Evolutionary conservation across 1,140 invertebrate genomes (phyloP).

Genomic region (Drosophila sp.): DNA sequence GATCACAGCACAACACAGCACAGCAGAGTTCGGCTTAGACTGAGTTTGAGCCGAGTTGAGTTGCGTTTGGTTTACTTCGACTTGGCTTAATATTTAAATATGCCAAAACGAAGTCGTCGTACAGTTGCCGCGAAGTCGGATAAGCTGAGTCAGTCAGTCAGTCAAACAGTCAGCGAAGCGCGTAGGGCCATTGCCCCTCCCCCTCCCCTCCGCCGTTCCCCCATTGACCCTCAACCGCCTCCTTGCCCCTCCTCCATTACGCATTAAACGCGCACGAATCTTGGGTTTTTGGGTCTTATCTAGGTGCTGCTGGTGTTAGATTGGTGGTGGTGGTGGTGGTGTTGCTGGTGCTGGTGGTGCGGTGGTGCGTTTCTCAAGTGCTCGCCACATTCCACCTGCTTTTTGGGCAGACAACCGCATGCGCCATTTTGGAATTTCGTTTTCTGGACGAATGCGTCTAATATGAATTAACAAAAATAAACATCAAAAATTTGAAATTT

Average conservation of each 20-base stretch:
- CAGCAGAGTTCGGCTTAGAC: slow-evolving; percentile 24
- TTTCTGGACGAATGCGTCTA: slow-evolving; percentile 80
- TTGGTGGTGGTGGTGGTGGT: slow-evolving; percentile 7
- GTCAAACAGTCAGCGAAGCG: slow-evolving; percentile 66
- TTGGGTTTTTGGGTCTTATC: slow-evolving; percentile 51
- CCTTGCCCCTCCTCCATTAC: slow-evolving; percentile 1
- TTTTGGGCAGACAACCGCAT: slow-evolving; percentile 16
- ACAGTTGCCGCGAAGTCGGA: slow-evolving; percentile 60
- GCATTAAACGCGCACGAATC: slow-evolving; percentile 57
- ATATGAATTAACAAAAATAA: slow-evolving; percentile 76
- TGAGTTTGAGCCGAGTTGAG: slow-evolving; percentile 15
- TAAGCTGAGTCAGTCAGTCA: slow-evolving; percentile 51
- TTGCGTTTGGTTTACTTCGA: slow-evolving; percentile 1
- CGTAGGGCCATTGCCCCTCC: slow-evolving; percentile 41
- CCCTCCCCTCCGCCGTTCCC: neutral
- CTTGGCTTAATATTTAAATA: slow-evolving; percentile 48
- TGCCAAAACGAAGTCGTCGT: slow-evolving; percentile 46
- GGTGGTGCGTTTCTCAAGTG: slow-evolving; percentile 25
- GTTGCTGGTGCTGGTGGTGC: slow-evolving; percentile 3
- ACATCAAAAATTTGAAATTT: slow-evolving; percentile 29
- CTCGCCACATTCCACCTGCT: slow-evolving; percentile 50
- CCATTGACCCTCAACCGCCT: neutral
- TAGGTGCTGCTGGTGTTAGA: slow-evolving; percentile 18
- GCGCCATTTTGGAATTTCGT: slow-evolving; percentile 78
- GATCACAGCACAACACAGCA: slow-evolving; percentile 74